phyloP scores from a whole-genome alignment of 2,888 invertebrate genomes.

The Ashinkailepas kermadecensis region DNA sequence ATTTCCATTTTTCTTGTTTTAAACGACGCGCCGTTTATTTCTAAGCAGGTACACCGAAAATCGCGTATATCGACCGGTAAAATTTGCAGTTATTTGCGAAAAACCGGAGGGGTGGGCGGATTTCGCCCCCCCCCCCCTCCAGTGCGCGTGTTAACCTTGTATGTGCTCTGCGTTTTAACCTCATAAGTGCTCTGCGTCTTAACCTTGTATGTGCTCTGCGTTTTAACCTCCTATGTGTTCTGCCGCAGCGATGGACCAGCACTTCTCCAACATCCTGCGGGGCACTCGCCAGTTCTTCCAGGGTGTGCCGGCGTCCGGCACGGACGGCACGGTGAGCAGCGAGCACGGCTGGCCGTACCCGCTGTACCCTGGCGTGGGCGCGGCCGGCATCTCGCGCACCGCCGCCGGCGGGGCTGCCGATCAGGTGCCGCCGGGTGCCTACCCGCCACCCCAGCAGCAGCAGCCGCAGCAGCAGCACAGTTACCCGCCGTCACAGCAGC shows the following conservation, averaged over 20 bases:
- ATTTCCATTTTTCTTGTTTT: too few relatives aligned
- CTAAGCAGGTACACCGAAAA: too few relatives aligned
- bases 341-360: background rate
- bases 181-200: too few relatives aligned
- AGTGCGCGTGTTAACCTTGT: too few relatives aligned
- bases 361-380: background rate
- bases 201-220: too few relatives aligned
- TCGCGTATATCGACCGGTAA: too few relatives aligned
- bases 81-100: too few relatives aligned
- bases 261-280: conserved; percentile 16
- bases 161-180: too few relatives aligned
- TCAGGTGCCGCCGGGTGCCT: background rate
- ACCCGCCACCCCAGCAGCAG: background rate
- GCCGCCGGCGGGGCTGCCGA: background rate
- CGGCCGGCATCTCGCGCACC: background rate
- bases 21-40: too few relatives aligned
- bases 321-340: background rate
- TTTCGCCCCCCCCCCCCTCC: too few relatives aligned
- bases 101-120: too few relatives aligned
- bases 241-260: background rate
- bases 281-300: conserved; percentile 19
- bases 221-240: too few relatives aligned
- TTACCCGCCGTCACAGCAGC: background rate
- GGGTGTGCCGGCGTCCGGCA: background rate
- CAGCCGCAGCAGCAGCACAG: background rate